phyloP scores from a whole-genome alignment of 2,113 vertebrate genomes.

The Mormyrus lacerda region DNA sequence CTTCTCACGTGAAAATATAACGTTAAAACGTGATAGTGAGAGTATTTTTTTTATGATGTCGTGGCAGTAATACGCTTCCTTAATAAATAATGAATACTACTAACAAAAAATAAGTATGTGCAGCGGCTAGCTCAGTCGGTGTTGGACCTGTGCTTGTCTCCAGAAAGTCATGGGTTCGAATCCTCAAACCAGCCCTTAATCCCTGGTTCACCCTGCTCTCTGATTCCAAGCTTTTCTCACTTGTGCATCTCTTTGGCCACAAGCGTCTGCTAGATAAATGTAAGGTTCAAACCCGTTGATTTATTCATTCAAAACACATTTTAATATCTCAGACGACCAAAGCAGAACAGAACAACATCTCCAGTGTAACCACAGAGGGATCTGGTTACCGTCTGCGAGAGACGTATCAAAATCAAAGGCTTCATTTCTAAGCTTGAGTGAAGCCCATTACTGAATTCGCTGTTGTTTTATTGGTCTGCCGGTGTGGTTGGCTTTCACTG shows the following conservation, averaged over 20 bases:
- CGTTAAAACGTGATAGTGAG: too few species aligned
- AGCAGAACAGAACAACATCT: not conserved
- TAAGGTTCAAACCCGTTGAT: not conserved
- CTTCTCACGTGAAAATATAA: too few species aligned
- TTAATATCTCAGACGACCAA: not conserved
- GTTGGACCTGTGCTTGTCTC: not conserved
- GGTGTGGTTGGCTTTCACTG: not conserved
- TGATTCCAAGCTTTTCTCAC: not conserved
- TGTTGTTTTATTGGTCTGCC: not conserved
- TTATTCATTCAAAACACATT: not conserved
- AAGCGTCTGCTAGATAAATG: not conserved
- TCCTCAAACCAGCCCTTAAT: not conserved
- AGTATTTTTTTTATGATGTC: too few species aligned
- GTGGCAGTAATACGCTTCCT: too few species aligned
- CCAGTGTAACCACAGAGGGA: not conserved
- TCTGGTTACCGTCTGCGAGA: not conserved
- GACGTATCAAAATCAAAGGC: not conserved
- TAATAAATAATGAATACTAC: too few species aligned
- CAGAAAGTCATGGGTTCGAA: not conserved
- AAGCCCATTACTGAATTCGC: not conserved
- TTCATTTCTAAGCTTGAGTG: not conserved
- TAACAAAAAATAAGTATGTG: too few species aligned
- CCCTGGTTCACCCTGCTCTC: not conserved
- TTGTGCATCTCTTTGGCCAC: not conserved
- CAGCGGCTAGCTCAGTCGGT: not conserved